Percentiles rank a stretch among this genome's conserved stretches.
Conservation (phyloP, 2,888 invertebrate species). For the Linyphia triangularis region DNA sequence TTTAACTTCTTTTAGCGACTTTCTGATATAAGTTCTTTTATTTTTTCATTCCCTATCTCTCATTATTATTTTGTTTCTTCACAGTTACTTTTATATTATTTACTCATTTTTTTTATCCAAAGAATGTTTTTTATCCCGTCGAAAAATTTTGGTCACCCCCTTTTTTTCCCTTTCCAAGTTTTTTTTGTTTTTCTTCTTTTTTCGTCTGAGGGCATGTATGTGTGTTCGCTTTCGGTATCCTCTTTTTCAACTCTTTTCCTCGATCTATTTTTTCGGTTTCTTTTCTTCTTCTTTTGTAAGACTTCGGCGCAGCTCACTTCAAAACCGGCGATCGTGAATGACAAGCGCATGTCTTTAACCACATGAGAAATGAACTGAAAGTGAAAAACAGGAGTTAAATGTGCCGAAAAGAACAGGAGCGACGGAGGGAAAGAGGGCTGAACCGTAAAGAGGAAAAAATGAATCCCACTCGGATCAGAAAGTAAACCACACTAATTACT, state of each 20-base stretch:
- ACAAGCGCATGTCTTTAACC: conserved; percentile 71
- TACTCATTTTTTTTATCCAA: conserved; percentile 52
- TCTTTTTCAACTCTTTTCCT: conserved; percentile 63
- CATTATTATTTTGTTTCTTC: conserved; percentile 70
- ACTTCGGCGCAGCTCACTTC: conserved; percentile 55
- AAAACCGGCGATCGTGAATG: conserved; percentile 70
- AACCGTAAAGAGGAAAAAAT: conserved; percentile 26
- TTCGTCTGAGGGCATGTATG: conserved; percentile 7
- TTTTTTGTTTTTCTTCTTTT: conserved; percentile 41
- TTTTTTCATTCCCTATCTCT: conserved; percentile 51
- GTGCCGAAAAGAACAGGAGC: conserved; percentile 68
- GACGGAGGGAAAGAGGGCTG: not conserved
- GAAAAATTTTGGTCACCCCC: conserved; percentile 22
- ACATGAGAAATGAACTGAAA: conserved; percentile 74
- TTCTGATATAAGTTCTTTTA: conserved; percentile 63
- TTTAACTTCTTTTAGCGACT: conserved; percentile 65
- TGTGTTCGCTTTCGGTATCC: conserved; percentile 50
- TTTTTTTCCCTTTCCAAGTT: conserved; percentile 38
- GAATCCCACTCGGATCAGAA: conserved; percentile 44
- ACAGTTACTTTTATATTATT: conserved; percentile 49
- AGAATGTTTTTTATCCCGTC: conserved; percentile 17
- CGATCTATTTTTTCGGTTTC: not conserved
- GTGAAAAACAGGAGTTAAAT: conserved; percentile 75
- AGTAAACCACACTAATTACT: conserved; percentile 67
- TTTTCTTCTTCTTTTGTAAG: conserved; percentile 31